Percentiles rank a stretch among this genome's conserved stretches.
Evolutionary conservation across 2,797 vertebrate genomes (phyloP).

Genomic region (Thunnus albacares): DNA sequence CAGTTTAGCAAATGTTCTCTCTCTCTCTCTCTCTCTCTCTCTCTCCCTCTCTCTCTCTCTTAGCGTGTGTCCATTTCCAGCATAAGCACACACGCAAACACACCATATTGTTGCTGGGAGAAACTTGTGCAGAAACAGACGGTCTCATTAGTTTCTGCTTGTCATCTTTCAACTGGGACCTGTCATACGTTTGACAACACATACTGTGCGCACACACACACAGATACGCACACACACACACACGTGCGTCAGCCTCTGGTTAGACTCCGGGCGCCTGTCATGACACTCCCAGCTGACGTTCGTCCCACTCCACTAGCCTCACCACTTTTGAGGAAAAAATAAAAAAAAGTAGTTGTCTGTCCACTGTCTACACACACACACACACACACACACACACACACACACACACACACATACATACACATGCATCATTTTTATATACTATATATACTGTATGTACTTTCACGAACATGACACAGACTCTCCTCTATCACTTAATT

Average conservation of each 20-base stretch:
- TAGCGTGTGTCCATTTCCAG: constrained; percentile 29
- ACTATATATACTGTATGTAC: too few relatives aligned
- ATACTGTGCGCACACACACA: constrained; percentile 25
- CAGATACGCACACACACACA: constrained; percentile 11
- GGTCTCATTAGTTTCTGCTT: constrained; percentile 79
- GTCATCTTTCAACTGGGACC: constrained; percentile 75
- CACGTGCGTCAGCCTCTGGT: constrained; percentile 51
- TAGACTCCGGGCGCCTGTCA: constrained; percentile 63
- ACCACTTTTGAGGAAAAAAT: constrained; percentile 32
- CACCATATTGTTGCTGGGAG: constrained; percentile 53
- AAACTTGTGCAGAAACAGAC: constrained; percentile 68
- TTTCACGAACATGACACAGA: background rate
- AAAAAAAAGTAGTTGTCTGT: constrained; percentile 29
- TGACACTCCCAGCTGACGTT: constrained; percentile 56
- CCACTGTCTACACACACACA: background rate
- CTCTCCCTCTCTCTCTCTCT: background rate
- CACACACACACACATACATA: background rate
- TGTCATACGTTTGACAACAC: constrained; percentile 65
- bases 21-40: background rate
- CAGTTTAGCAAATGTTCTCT: background rate
- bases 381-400: constrained; percentile 13
- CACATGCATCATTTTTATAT: too few relatives aligned
- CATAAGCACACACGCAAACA: constrained; percentile 6
- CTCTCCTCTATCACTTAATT: too few relatives aligned
- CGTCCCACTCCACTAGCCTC: constrained; percentile 55